phyloP scores from a whole-genome alignment of 1,140 invertebrate species.

The Phymorhynchus buccinoides region DNA sequence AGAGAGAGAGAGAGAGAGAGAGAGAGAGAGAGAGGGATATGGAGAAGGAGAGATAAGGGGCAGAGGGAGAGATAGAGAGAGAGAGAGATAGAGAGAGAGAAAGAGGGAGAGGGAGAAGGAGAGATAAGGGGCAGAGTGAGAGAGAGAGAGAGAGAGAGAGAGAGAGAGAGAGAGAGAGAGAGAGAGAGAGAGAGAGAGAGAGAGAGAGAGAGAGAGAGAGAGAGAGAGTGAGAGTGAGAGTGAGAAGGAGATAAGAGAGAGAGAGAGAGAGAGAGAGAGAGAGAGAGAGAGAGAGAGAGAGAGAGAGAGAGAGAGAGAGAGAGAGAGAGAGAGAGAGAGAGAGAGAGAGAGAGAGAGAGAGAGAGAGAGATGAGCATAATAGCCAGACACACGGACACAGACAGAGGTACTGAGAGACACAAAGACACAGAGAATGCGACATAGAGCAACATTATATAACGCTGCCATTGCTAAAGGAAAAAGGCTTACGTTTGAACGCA shows the following conservation, averaged over 20 bases:
- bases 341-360: too few species aligned
- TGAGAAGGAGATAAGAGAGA: neutral
- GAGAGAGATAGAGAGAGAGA: neutral
- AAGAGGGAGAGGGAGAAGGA: conserved; percentile 2
- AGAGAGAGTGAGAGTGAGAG: neutral
- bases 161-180: conserved; percentile 10
- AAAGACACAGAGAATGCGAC: too few species aligned
- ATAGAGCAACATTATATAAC: too few species aligned
- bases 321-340: too few species aligned
- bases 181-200: neutral
- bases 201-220: too few species aligned
- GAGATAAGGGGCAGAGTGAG: neutral
- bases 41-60: too few species aligned
- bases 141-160: neutral
- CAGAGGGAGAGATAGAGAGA: too few species aligned
- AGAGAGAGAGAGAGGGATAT: neutral
- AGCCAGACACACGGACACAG: neutral
- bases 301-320: too few species aligned
- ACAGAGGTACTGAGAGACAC: too few species aligned
- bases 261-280: neutral
- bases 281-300: neutral
- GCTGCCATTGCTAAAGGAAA: too few species aligned
- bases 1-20: conserved; percentile 15
- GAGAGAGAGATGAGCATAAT: neutral
- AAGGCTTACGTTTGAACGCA: too few species aligned